phyloP scores from a whole-genome alignment of 2,888 invertebrate species.

The Meta bourneti region DNA sequence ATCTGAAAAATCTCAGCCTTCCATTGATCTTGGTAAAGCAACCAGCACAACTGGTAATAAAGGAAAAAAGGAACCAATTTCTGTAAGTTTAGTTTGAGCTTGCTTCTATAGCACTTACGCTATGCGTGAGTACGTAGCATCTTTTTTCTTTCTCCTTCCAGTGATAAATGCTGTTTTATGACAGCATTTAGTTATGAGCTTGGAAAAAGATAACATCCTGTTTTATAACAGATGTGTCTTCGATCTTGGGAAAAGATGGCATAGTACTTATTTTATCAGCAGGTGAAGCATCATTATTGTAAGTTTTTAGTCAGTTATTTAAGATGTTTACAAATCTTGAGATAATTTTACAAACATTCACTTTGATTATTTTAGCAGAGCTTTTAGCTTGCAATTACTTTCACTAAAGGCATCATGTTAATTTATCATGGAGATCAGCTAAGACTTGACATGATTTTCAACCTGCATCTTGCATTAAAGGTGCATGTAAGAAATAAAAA shows the following conservation, averaged over 20 bases:
- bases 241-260: background rate
- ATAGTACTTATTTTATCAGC: too few relatives aligned
- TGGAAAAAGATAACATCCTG: background rate
- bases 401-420: too few relatives aligned
- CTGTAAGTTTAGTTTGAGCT: constrained; percentile 41
- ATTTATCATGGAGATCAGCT: too few relatives aligned
- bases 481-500: too few relatives aligned
- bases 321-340: too few relatives aligned
- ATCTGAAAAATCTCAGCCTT: background rate
- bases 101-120: constrained; percentile 21
- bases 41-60: background rate
- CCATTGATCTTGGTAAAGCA: background rate
- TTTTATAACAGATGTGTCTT: background rate
- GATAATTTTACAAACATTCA: too few relatives aligned
- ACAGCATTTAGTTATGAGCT: background rate
- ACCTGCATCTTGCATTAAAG: too few relatives aligned
- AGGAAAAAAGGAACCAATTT: background rate
- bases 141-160: background rate
- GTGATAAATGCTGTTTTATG: background rate
- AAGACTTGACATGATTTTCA: too few relatives aligned
- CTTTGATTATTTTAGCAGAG: too few relatives aligned
- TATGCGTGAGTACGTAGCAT: background rate
- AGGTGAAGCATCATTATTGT: too few relatives aligned
- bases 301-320: too few relatives aligned
- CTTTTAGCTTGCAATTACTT: too few relatives aligned